Evolutionary conservation across 2,113 vertebrate genomes (phyloP), one percentile per base, ranked within the genome.

Genomic region (Girardinichthys multiradiatus): DNA sequence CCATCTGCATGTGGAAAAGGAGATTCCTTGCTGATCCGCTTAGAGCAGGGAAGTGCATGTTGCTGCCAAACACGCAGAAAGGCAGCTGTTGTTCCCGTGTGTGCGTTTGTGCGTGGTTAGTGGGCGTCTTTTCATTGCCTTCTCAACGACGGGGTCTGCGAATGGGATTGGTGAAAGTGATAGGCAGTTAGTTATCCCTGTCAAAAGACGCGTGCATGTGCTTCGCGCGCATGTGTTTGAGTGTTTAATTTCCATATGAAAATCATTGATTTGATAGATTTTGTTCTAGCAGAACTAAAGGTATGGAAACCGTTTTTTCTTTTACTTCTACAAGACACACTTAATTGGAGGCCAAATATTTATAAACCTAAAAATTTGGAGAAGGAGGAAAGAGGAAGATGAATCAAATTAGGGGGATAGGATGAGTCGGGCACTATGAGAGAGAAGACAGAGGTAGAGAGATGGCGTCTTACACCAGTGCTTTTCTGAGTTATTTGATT

Each of bases 401-500:
- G 61, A 75, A 54, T 39, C 57, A n/a, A 35, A 31, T 1, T 51
- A 60, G 27, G 1, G 39, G 26, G 57, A 31, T 14, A 14, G 11
- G 59, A 1, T 13, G 29, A 24, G 64, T 54, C 10, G 31, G 57
- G 30, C 4, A 9, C 3, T 7, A 57, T 12, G 71, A 35, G 74
- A 39, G 58, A 39, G 63, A 70, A 62, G 64, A 54, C 31, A 30
- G 61, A 30, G 66, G 15, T 48, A 31, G 71, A 58, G 83, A 64
- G 68, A 82, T 73, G 77, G 81, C 85, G 79, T 84, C 80, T 70
- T 73, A 83, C 65, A 83, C 70, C 80, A 82, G 83, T 54, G 66
- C 74, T 79, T 33, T 77, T 62, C 72, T 77, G 57, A 80, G 58
- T 33, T 30, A 5, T 86, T 79, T 92, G 91, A 92, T 91, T 93